Conservation (phyloP, 2,113 vertebrate species). For the Neodon shergylaensis region DNA sequence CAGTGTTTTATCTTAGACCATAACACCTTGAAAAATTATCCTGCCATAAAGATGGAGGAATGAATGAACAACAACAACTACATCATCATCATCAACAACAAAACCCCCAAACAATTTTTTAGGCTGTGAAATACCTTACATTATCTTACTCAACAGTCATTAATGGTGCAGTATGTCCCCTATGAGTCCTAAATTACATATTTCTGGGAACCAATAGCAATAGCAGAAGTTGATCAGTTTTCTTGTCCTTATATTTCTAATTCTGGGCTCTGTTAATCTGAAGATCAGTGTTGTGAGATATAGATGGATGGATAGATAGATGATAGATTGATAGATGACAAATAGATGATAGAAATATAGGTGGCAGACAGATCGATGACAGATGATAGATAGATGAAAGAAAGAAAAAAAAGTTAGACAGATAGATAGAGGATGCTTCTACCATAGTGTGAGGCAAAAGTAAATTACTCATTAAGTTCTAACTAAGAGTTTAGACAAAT, state of each 20-base stretch:
- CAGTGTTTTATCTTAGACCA: neutral
- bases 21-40: neutral
- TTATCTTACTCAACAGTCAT: neutral
- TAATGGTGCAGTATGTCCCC: neutral
- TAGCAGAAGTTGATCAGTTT: neutral
- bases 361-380: neutral
- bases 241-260: neutral
- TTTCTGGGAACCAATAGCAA: neutral
- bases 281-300: neutral
- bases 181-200: neutral
- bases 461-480: neutral
- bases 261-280: neutral
- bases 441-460: neutral
- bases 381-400: too few species aligned
- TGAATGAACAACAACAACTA: neutral
- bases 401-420: too few species aligned
- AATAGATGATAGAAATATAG: too few species aligned
- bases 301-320: neutral
- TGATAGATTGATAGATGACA: too few species aligned
- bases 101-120: neutral
- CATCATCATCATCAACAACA: too few species aligned
- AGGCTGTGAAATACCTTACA: neutral
- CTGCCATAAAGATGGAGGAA: neutral
- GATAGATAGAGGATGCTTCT: neutral
- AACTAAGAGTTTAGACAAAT: neutral